Base-by-base conservation (phyloP, 53 echinoderm and acorn worm species). In the Temnopleurus reevesii region DNA sequence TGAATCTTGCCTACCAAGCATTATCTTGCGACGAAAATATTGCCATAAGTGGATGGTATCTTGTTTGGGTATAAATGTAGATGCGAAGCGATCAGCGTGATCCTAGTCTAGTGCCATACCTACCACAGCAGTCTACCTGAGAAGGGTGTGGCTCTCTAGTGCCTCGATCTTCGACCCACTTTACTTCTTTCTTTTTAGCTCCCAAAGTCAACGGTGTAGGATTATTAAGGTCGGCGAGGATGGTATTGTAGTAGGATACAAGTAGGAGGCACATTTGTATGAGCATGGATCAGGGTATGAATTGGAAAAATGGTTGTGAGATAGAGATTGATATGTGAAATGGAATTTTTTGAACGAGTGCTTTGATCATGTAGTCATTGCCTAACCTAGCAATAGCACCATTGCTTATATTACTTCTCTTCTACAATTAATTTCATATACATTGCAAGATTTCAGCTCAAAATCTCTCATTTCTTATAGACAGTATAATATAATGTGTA, bases 121-220 rank as follows among this genome's bases (percentile, higher is more conserved):
- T 59, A 44, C 85, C 85, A 2, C 85, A 85, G 85, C 85, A 60
- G 85, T 85, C 60, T 36, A 43, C 43, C 60, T 27, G 85, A 59
- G 59, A 85, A 15, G 85, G 85, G 85, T 46, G 85, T 60, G 85
- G 85, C 47, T 26, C 77, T 46, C 41, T 24, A 45, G 46, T 77
- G 46, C 46, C 45, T 45, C 46, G 79, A 49, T 79, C 71, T 71
- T 41, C 71, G 79, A 79, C 79, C 79, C 79, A 49, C 79, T 79
- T 79, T 79, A 46, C 35, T 59, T 71, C 41, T 71, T 15, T 21
- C 71, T 41, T 71, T 18, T n/a, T n/a, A n/a, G n/a, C 63, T 63
- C 63, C 59, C 4, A 33, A 71, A 71, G 36, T 0, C 36, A 71
- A 21, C n/a, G 43, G 9, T 15, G 49, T 41, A 28, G 65, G 2